Conservation (phyloP, 2,113 vertebrate species). For the Beaufortia kweichowensis region DNA sequence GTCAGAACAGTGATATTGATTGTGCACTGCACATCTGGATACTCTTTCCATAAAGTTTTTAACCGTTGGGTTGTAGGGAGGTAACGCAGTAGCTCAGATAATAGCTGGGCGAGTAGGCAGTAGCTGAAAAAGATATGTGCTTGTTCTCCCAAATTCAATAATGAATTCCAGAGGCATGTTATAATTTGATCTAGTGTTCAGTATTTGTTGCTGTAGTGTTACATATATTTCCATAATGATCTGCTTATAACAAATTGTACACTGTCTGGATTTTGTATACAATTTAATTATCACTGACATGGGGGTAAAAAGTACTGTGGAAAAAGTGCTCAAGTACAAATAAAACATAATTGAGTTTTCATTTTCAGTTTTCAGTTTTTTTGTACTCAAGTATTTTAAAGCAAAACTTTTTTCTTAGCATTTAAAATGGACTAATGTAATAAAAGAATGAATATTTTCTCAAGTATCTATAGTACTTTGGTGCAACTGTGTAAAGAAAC, state of each 20-base stretch:
- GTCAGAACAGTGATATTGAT: slow-evolving; percentile 20
- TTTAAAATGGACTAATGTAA: too few relatives aligned
- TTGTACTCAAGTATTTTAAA: too few relatives aligned
- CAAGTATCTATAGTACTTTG: too few relatives aligned
- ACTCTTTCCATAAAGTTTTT: slow-evolving; percentile 34
- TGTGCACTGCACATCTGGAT: slow-evolving; percentile 12
- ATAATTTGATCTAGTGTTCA: not conserved
- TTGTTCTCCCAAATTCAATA: slow-evolving; percentile 4
- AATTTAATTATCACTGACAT: too few relatives aligned
- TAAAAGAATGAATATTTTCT: too few relatives aligned
- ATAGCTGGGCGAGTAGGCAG: not conserved
- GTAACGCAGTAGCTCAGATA: slow-evolving; percentile 13
- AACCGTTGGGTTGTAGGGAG: slow-evolving; percentile 24
- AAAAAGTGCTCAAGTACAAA: too few relatives aligned
- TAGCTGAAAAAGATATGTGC: slow-evolving; percentile 7
- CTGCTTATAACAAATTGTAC: not conserved
- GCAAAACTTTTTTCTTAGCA: too few relatives aligned
- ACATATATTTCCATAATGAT: not conserved
- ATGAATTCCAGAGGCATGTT: not conserved
- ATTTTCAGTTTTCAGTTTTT: too few relatives aligned
- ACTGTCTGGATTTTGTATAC: not conserved
- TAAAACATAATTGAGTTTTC: too few relatives aligned
- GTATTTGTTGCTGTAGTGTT: not conserved
- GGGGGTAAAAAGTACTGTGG: too few relatives aligned
- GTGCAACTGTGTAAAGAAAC: too few relatives aligned